Percentiles rank a stretch among this genome's conserved stretches.
Conservation (phyloP, 2,797 vertebrate species). For the Lutra lutra region DNA sequence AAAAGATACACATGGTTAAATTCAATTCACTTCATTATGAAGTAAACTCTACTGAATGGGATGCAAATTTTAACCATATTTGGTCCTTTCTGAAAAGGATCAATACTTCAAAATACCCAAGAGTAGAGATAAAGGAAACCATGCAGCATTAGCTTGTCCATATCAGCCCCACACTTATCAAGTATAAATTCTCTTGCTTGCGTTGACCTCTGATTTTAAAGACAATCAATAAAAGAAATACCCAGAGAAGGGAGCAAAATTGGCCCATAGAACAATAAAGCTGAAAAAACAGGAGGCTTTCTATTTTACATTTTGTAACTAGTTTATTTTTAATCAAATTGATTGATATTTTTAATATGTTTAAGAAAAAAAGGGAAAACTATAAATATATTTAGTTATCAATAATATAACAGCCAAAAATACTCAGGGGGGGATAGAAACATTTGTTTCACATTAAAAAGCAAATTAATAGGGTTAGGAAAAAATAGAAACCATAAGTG, state of each 20-base stretch:
- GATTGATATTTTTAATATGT: not conserved
- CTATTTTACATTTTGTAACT: not conserved
- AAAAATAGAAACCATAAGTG: not conserved
- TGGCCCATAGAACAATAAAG: not conserved
- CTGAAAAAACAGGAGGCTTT: not conserved
- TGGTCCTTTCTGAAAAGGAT: not conserved
- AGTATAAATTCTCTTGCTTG: not conserved
- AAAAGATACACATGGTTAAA: constrained; percentile 86
- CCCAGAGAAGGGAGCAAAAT: not conserved
- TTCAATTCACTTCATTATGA: constrained; percentile 74
- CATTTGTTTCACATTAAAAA: constrained; percentile 43
- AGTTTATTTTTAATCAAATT: not conserved
- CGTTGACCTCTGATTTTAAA: constrained; percentile 52
- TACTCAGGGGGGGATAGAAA: not conserved
- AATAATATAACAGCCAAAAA: not conserved
- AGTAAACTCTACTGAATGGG: constrained; percentile 71
- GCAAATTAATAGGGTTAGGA: not conserved
- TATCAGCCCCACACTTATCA: not conserved
- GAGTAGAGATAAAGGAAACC: not conserved
- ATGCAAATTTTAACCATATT: constrained; percentile 69
- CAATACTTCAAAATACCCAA: not conserved
- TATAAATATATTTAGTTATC: constrained; percentile 27
- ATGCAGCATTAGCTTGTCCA: not conserved
- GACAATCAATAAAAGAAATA: not conserved
- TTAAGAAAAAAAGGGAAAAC: constrained; percentile 50